phyloP scores from a whole-genome alignment of 2,888 invertebrate species.

The Meiosimyza platycephala region DNA sequence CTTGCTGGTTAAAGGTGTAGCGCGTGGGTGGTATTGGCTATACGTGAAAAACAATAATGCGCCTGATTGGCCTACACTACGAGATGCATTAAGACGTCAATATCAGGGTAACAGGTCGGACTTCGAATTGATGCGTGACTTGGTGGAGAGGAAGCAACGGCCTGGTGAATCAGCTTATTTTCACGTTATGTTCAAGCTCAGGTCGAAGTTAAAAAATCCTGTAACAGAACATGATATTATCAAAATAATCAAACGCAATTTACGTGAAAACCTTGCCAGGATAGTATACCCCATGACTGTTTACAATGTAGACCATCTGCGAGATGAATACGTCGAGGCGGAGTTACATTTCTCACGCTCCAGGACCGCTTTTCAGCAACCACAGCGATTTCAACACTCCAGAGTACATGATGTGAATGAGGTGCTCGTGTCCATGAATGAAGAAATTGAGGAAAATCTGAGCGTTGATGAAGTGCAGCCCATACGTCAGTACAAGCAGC shows the following conservation, averaged over 20 bases:
- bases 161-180: slow-evolving; percentile 22
- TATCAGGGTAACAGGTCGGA: slow-evolving; percentile 4
- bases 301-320: slow-evolving; percentile 15
- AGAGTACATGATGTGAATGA: no score
- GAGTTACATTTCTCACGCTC: slow-evolving; percentile 9
- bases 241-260: slow-evolving; percentile 25
- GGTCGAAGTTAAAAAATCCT: not conserved
- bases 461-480: no score
- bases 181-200: not conserved
- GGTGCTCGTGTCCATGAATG: no score
- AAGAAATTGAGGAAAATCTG: no score
- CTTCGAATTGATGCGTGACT: slow-evolving; percentile 29
- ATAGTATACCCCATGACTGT: slow-evolving; percentile 22
- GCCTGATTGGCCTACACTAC: slow-evolving; percentile 9
- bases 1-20: slow-evolving; percentile 9
- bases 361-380: not conserved
- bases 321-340: slow-evolving; percentile 22
- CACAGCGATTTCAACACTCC: no score
- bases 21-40: slow-evolving; percentile 33
- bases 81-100: not conserved
- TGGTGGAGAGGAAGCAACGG: slow-evolving; percentile 24
- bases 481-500: no score
- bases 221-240: slow-evolving; percentile 9
- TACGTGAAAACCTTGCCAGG: not conserved
- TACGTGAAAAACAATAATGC: not conserved